Evolutionary conservation across 2,888 invertebrate species (phyloP).

Genomic region (Orthonevra nobilis): DNA sequence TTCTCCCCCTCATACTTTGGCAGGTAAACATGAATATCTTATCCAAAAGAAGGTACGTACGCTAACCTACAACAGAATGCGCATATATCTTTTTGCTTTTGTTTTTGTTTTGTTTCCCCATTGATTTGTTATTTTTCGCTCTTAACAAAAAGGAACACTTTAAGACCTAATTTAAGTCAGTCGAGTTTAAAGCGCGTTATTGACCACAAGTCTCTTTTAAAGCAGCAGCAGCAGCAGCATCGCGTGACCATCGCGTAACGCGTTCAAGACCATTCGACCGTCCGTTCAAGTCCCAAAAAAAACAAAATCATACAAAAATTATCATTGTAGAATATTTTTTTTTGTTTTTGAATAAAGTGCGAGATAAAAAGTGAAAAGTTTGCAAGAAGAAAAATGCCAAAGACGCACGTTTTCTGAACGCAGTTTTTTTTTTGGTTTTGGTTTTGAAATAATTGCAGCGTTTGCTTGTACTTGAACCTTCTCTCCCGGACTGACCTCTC

Average conservation of each 20-base stretch:
- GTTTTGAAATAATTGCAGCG: conserved; percentile 56
- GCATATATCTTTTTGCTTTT: conserved; percentile 47
- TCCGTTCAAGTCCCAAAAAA: conserved; percentile 21
- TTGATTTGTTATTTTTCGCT: conserved; percentile 65
- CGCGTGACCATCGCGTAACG: conserved; percentile 27
- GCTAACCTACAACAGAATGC: conserved; percentile 16
- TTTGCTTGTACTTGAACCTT: conserved; percentile 53
- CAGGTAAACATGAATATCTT: conserved; percentile 57
- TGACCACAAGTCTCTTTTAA: conserved; percentile 58
- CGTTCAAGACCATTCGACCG: conserved; percentile 42
- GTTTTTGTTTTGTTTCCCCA: conserved; percentile 51
- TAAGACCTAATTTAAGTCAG: conserved; percentile 68
- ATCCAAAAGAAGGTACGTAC: conserved; percentile 46
- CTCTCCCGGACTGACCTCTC: conserved; percentile 48
- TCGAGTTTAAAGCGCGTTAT: conserved; percentile 69
- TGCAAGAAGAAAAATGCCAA: conserved; percentile 49
- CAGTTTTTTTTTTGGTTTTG: too few species aligned
- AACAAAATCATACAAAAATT: conserved; percentile 9
- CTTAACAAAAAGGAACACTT: conserved; percentile 67
- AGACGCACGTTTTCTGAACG: conserved; percentile 39
- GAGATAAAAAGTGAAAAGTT: conserved; percentile 54
- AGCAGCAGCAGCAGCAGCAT: conserved; percentile 8
- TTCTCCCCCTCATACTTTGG: conserved; percentile 19
- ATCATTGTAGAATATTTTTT: neutral
- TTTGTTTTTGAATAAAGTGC: conserved; percentile 16